Conservation (phyloP, 2,888 invertebrate genomes). For the Ophion obscuratus region DNA sequence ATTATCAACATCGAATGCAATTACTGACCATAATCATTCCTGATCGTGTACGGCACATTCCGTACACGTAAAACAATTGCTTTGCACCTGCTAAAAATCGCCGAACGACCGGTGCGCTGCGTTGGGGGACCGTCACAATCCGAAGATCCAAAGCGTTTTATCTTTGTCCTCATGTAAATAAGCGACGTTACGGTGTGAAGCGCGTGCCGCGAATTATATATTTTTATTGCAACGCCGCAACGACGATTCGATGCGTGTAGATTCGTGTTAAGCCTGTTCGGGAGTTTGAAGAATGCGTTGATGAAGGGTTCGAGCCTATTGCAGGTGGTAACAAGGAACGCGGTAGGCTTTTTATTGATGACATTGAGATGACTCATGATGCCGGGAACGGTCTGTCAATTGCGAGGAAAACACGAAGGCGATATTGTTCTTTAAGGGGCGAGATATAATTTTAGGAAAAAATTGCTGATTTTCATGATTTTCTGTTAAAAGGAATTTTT, state of each 20-base stretch:
- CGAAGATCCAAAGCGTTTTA: slow-evolving; percentile 32
- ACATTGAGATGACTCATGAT: neutral
- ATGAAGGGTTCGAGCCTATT: neutral
- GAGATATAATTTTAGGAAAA: no score
- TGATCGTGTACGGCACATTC: neutral
- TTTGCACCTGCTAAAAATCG: slow-evolving; percentile 1
- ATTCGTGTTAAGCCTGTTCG: neutral
- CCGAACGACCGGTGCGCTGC: neutral
- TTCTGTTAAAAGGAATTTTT: no score
- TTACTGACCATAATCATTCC: neutral
- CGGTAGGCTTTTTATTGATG: neutral
- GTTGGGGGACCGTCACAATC: neutral
- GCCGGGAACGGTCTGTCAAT: no score
- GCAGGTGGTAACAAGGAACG: neutral
- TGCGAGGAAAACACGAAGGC: no score
- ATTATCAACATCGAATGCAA: slow-evolving; percentile 20
- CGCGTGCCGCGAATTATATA: neutral
- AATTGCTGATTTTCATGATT: no score
- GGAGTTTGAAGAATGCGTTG: neutral
- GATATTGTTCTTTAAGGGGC: no score
- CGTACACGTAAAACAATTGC: neutral
- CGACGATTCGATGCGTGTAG: neutral
- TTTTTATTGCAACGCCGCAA: neutral
- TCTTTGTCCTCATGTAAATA: slow-evolving; percentile 34
- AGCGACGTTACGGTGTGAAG: neutral